Conservation (phyloP, 2,797 vertebrate species). For the Gymnoscopelus braueri region DNA sequence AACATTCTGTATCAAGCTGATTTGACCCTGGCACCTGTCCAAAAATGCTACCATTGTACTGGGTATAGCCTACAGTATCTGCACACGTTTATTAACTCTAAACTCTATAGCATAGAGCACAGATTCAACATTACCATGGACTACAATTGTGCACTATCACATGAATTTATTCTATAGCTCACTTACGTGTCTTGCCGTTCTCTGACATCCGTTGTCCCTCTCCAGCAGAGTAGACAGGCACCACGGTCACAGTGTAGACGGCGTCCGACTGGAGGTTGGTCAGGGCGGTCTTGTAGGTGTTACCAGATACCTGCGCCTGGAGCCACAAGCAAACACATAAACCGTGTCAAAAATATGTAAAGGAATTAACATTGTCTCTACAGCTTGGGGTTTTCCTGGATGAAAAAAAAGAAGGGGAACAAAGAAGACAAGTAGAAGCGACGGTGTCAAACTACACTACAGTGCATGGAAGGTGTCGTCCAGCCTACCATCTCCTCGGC, state of each 20-base stretch:
- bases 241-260: slow-evolving; percentile 88
- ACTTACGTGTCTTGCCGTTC: slow-evolving; percentile 94
- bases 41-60: background rate
- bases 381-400: too few relatives aligned
- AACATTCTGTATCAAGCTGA: slow-evolving; percentile 7
- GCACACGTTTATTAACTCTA: too few relatives aligned
- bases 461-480: background rate
- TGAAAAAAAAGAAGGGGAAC: too few relatives aligned
- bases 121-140: background rate
- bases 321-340: background rate
- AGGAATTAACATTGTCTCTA: too few relatives aligned
- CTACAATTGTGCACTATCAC: background rate
- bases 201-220: slow-evolving; percentile 91
- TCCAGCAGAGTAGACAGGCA: slow-evolving; percentile 89
- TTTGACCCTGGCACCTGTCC: slow-evolving; percentile 4
- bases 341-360: too few relatives aligned
- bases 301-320: slow-evolving; percentile 90
- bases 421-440: too few relatives aligned
- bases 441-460: too few relatives aligned
- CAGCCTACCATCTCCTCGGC: slow-evolving; percentile 88
- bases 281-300: slow-evolving; percentile 88
- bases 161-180: background rate
- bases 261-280: slow-evolving; percentile 91
- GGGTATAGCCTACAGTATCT: background rate
- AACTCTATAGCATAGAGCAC: background rate